A percentile compares a stretch with the other conserved stretches of the same genome.
These are phyloP conservation scores for Chiloscyllium plagiosum DNA, from an alignment of 2,113 vertebrate genomes.

Conservation along the genomic window DNA sequence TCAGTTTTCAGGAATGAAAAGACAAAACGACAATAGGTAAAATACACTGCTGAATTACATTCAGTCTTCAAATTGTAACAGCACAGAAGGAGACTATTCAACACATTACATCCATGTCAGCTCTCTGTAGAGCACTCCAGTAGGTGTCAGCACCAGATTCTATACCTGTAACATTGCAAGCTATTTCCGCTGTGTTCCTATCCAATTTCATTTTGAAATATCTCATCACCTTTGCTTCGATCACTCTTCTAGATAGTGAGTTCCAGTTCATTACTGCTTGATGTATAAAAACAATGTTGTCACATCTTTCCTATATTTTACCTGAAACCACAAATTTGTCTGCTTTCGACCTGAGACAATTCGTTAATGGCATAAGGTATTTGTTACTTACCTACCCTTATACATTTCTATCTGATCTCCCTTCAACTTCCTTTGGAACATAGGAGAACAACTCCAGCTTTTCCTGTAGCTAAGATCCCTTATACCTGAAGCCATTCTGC, in stretches of 20 bases:
- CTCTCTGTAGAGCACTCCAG: background rate
- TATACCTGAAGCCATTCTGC: background rate
- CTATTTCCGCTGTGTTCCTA: background rate
- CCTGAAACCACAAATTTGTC: background rate
- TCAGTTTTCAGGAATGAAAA: background rate
- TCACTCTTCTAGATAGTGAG: background rate
- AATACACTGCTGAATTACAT: background rate
- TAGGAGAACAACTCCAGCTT: background rate
- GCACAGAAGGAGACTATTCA: too few species aligned
- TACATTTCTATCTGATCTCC: background rate
- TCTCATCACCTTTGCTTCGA: background rate
- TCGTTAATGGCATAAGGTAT: background rate
- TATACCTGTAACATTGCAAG: background rate
- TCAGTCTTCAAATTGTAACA: too few species aligned
- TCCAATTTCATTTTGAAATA: background rate
- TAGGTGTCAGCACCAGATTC: background rate
- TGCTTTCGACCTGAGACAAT: background rate
- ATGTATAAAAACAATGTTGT: background rate
- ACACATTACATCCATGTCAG: background rate
- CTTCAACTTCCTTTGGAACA: background rate
- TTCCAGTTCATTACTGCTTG: background rate
- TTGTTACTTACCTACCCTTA: background rate
- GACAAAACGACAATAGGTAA: background rate
- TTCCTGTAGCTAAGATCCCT: background rate
- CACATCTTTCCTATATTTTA: background rate